Conservation (phyloP, 2,888 invertebrate genomes). For the Hipparchia semele region DNA sequence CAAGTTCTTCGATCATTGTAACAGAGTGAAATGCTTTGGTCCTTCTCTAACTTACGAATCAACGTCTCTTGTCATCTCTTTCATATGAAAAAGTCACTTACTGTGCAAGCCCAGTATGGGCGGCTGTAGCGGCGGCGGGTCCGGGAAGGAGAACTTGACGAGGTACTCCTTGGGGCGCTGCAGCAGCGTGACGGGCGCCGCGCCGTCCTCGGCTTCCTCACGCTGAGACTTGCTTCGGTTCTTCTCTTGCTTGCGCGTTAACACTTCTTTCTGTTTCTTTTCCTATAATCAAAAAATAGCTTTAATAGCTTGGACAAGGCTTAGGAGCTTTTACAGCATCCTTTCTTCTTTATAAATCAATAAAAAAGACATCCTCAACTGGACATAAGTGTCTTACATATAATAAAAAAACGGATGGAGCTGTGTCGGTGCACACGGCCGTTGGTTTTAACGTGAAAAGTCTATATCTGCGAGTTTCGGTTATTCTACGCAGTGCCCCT, state of each 20-base stretch:
- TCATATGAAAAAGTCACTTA: background rate
- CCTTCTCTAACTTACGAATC: background rate
- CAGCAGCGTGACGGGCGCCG: slow-evolving; percentile 86
- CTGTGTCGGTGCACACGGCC: too few relatives aligned
- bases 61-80: background rate
- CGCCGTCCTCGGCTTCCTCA: slow-evolving; percentile 87
- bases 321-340: too few relatives aligned
- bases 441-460: too few relatives aligned
- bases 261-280: slow-evolving; percentile 95
- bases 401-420: too few relatives aligned
- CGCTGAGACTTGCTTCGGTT: slow-evolving; percentile 91
- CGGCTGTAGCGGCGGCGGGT: slow-evolving; percentile 97
- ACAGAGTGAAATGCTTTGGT: slow-evolving; percentile 87
- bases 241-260: slow-evolving; percentile 97
- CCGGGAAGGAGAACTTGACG: slow-evolving; percentile 99
- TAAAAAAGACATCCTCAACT: too few relatives aligned
- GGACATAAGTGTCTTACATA: too few relatives aligned
- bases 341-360: too few relatives aligned
- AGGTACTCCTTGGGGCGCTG: slow-evolving; percentile 97
- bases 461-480: too few relatives aligned
- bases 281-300: slow-evolving; percentile 76
- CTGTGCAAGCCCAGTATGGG: slow-evolving; percentile 98
- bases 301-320: too few relatives aligned
- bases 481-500: too few relatives aligned
- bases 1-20: slow-evolving; percentile 97